Percentiles rank a stretch among this genome's conserved stretches.
Evolutionary conservation across 2,888 invertebrate genomes (phyloP).

Genomic region (Platycheirus albimanus): DNA sequence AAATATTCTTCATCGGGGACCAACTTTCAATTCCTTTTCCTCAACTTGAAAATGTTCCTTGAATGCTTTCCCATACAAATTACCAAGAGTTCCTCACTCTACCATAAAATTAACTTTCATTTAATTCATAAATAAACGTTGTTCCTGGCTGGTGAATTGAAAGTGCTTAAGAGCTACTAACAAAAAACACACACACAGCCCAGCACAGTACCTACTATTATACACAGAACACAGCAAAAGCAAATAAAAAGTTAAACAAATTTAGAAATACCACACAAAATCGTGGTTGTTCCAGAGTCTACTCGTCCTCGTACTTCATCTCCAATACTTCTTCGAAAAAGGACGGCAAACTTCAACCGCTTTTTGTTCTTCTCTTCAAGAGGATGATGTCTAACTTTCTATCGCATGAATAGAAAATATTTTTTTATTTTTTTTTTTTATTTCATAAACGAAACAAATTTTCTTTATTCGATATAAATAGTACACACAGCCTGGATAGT

Average conservation of each 20-base stretch:
- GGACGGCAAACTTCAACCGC: conserved; percentile 10
- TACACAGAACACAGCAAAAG: too few species aligned
- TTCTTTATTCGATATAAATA: conserved; percentile 7
- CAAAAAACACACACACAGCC: not conserved
- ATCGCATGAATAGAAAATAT: conserved; percentile 21
- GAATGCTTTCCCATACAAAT: not conserved
- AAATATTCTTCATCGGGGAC: too few species aligned
- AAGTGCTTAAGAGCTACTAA: conserved; percentile 27
- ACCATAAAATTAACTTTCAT: conserved; percentile 28
- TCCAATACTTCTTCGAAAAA: not conserved
- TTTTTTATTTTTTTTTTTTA: not conserved
- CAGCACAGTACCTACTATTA: too few species aligned
- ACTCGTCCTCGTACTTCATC: too few species aligned
- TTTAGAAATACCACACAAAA: conserved; percentile 14
- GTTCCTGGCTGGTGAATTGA: conserved; percentile 21
- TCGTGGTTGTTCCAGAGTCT: not conserved
- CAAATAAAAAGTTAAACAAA: conserved; percentile 19
- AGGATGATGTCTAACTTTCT: conserved; percentile 4
- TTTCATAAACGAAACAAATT: conserved; percentile 19
- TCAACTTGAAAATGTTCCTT: too few species aligned
- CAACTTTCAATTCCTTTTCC: too few species aligned
- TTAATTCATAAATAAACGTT: conserved; percentile 29
- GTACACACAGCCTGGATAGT: too few species aligned
- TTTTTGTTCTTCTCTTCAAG: conserved; percentile 6
- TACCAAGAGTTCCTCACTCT: not conserved